Conservation (phyloP, 2,888 invertebrate species). For the Selenia dentaria region DNA sequence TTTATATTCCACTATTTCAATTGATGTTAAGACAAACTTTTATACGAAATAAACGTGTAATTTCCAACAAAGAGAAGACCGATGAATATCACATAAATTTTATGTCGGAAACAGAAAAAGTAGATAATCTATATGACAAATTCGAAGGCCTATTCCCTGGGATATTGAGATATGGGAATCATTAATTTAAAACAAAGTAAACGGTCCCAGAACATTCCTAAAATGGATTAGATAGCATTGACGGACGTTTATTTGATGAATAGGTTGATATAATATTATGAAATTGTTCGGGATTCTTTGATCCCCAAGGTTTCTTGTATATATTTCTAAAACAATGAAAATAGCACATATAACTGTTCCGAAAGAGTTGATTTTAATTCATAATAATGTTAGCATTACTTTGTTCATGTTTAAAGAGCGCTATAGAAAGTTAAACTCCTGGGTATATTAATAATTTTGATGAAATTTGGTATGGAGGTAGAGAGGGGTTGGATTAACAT, state of each 20-base stretch:
- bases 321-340: too few relatives aligned
- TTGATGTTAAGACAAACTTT: constrained; percentile 36
- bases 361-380: too few relatives aligned
- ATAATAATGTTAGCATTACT: too few relatives aligned
- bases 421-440: too few relatives aligned
- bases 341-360: too few relatives aligned
- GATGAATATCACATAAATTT: constrained; percentile 55
- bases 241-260: constrained; percentile 55
- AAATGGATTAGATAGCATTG: constrained; percentile 60
- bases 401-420: too few relatives aligned
- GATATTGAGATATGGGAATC: constrained; percentile 63
- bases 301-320: constrained; percentile 21
- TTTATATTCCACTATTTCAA: constrained; percentile 39
- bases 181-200: constrained; percentile 73
- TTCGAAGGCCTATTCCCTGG: constrained; percentile 64
- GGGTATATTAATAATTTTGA: too few relatives aligned
- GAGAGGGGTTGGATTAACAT: too few relatives aligned
- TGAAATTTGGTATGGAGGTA: too few relatives aligned
- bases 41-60: constrained; percentile 35
- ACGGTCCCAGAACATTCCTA: constrained; percentile 48
- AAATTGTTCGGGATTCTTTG: constrained; percentile 32
- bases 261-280: constrained; percentile 48
- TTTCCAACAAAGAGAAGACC: constrained; percentile 40
- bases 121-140: constrained; percentile 74
- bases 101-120: constrained; percentile 63